Percentiles rank a stretch among this genome's conserved stretches.
These are phyloP conservation scores for Meloidogyne floridensis DNA, from an alignment of 1,140 invertebrate species.

Conservation along the genomic window DNA sequence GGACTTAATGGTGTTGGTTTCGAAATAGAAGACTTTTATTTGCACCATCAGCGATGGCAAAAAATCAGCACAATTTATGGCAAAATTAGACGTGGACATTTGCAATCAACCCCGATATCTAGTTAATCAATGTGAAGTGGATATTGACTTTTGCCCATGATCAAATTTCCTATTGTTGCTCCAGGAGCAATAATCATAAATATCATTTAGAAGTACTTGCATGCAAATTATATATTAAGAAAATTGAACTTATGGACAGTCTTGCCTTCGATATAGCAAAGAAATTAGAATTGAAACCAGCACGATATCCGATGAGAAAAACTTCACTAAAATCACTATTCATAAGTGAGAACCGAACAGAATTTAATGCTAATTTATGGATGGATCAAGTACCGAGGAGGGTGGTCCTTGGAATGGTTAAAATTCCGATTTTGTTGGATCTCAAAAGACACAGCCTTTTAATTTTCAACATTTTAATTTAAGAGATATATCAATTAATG, in stretches of 20 bases:
- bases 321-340: slow-evolving; percentile 20
- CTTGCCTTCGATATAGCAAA: slow-evolving; percentile 13
- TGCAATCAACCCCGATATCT: slow-evolving; percentile 18
- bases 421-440: slow-evolving; percentile 15
- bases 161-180: slow-evolving; percentile 9
- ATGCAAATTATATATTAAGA: slow-evolving; percentile 24
- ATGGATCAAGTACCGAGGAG: slow-evolving; percentile 17
- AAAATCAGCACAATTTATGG: slow-evolving; percentile 13
- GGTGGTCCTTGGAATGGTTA: slow-evolving; percentile 11
- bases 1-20: slow-evolving; percentile 1
- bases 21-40: neutral
- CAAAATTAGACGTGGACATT: slow-evolving; percentile 17
- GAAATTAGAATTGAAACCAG: slow-evolving; percentile 16
- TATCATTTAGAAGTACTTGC: slow-evolving; percentile 19
- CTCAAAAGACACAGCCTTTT: neutral
- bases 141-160: slow-evolving; percentile 12
- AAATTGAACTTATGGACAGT: slow-evolving; percentile 25
- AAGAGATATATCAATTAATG: slow-evolving; percentile 19
- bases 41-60: neutral
- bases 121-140: slow-evolving; percentile 20
- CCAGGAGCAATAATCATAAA: neutral
- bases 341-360: slow-evolving; percentile 11
- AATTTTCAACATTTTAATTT: slow-evolving; percentile 22
- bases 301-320: slow-evolving; percentile 15
- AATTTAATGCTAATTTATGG: slow-evolving; percentile 20